phyloP scores from a whole-genome alignment of 2,888 invertebrate species.

The Nowickia ferox region DNA sequence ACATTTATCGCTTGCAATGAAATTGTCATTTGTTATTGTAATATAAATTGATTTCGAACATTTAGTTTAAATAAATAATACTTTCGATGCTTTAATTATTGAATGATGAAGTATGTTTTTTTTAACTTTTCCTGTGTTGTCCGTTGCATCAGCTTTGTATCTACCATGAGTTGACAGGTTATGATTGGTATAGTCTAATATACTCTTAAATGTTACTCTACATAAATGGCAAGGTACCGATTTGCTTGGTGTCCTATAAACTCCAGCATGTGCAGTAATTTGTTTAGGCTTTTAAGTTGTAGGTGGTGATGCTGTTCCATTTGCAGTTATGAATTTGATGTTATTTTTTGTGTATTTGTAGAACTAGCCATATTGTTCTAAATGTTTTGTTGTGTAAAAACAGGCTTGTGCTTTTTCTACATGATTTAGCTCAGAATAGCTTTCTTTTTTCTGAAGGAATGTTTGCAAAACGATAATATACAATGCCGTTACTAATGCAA shows the following conservation, averaged over 20 bases:
- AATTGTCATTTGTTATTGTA: slow-evolving; percentile 2
- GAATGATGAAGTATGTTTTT: not conserved
- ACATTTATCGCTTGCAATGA: slow-evolving; percentile 63
- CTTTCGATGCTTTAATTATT: not conserved
- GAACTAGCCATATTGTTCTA: slow-evolving; percentile 21
- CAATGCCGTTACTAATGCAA: slow-evolving; percentile 78
- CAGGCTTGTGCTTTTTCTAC: slow-evolving; percentile 78
- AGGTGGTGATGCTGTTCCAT: slow-evolving; percentile 71
- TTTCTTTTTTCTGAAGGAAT: slow-evolving; percentile 79
- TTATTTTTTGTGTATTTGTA: slow-evolving; percentile 16
- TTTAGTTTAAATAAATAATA: not conserved
- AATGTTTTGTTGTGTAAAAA: slow-evolving; percentile 55
- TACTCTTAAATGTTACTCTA: slow-evolving; percentile 78
- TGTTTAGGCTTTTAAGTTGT: slow-evolving; percentile 75
- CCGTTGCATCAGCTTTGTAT: slow-evolving; percentile 3
- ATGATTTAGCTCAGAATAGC: slow-evolving; percentile 78
- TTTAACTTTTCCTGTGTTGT: slow-evolving; percentile 22
- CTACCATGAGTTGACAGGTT: slow-evolving; percentile 76
- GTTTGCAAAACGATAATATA: slow-evolving; percentile 80
- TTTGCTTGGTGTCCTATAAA: slow-evolving; percentile 81
- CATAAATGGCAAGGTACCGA: slow-evolving; percentile 78
- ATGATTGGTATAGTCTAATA: slow-evolving; percentile 79
- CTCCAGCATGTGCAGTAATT: slow-evolving; percentile 78
- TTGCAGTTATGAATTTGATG: slow-evolving; percentile 29
- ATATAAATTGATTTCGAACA: slow-evolving; percentile 1